These are phyloP conservation scores for Piaya cayana DNA, from an alignment of 2,113 vertebrate genomes.

Conservation along the genomic window DNA sequence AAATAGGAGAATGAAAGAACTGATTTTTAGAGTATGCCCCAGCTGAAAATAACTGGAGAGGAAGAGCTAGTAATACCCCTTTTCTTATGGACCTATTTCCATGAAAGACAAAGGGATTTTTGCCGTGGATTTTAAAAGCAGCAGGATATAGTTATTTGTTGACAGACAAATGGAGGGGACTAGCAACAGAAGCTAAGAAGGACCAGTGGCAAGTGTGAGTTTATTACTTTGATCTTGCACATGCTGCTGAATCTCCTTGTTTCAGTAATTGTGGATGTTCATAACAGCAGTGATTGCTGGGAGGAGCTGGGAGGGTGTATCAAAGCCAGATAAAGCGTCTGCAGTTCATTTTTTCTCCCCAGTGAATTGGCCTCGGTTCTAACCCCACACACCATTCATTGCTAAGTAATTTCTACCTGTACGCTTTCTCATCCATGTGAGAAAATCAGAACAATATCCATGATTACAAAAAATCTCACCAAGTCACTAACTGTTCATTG, in stretches of 20 bases:
- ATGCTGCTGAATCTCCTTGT: constrained; percentile 5
- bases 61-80: constrained; percentile 16
- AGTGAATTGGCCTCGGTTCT: constrained; percentile 2
- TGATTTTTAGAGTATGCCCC: constrained; percentile 11
- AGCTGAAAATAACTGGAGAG: constrained; percentile 50
- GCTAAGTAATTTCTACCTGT: constrained; percentile 6
- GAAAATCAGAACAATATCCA: neutral
- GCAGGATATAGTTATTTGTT: neutral
- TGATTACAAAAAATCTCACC: neutral
- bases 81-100: neutral
- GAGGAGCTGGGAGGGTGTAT: constrained; percentile 64
- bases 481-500: neutral
- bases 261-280: constrained; percentile 41
- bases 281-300: constrained; percentile 31
- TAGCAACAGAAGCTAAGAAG: constrained; percentile 34
- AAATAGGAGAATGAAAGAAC: constrained; percentile 3
- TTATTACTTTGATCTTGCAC: constrained; percentile 53
- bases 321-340: constrained; percentile 60
- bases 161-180: constrained; percentile 16
- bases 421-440: neutral
- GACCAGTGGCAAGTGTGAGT: constrained; percentile 1
- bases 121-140: neutral
- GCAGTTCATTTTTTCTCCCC: neutral
- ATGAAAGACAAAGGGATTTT: constrained; percentile 26
- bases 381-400: constrained; percentile 22